Conservation (phyloP, 1,140 invertebrate species). For the Zaprionus nigranus region DNA sequence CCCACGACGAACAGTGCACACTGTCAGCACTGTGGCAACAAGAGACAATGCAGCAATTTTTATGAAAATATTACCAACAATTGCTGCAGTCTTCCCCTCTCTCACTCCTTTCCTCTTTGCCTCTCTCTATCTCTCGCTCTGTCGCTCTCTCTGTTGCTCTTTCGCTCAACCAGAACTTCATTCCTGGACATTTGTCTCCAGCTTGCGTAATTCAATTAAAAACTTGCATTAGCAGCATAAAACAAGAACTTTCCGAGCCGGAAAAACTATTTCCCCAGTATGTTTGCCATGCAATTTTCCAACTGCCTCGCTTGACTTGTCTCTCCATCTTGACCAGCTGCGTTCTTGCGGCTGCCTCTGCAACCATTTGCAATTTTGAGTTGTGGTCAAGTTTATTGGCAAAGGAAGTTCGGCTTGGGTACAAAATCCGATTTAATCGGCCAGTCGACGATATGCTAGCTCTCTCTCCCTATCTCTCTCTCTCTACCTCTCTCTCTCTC, state of each 20-base stretch:
- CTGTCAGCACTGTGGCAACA: slow-evolving; percentile 2
- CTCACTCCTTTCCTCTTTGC: too few species aligned
- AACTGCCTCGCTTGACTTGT: neutral
- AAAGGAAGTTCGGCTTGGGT: slow-evolving; percentile 18
- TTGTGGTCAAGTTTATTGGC: slow-evolving; percentile 32
- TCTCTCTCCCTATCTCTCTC: neutral
- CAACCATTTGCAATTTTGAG: slow-evolving; percentile 20
- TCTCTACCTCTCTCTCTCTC: too few species aligned
- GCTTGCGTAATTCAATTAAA: slow-evolving; percentile 52
- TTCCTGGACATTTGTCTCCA: slow-evolving; percentile 25
- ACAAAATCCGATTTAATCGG: slow-evolving; percentile 27
- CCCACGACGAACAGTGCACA: neutral
- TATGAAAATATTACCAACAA: slow-evolving; percentile 27
- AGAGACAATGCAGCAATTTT: slow-evolving; percentile 27
- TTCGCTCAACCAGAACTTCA: neutral
- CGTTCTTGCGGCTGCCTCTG: slow-evolving; percentile 1
- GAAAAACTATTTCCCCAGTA: slow-evolving; percentile 30
- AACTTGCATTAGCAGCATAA: slow-evolving; percentile 51
- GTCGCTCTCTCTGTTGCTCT: neutral
- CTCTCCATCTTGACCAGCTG: slow-evolving; percentile 15
- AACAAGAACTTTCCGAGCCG: slow-evolving; percentile 38
- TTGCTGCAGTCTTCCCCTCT: neutral
- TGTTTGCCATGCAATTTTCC: slow-evolving; percentile 21
- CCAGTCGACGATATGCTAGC: neutral
- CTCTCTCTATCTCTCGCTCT: neutral